Conservation (phyloP, 2,888 invertebrate genomes). For the Cerastis leucographa region DNA sequence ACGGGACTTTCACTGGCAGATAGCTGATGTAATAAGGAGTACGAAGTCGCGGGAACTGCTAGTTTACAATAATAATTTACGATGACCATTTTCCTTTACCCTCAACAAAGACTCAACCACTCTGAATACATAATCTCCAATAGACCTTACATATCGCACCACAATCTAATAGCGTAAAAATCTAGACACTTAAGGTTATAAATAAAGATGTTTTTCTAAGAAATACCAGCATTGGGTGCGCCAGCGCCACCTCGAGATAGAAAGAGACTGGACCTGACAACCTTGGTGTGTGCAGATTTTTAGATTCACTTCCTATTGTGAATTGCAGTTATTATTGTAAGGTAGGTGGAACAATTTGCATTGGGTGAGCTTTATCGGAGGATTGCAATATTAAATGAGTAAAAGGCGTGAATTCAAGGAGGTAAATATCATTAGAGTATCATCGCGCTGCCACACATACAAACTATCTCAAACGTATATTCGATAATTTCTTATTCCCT, state of each 20-base stretch:
- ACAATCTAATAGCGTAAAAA: slow-evolving; percentile 56
- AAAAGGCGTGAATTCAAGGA: no score
- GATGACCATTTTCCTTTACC: not conserved
- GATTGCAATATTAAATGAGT: not conserved
- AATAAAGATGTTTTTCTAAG: slow-evolving; percentile 71
- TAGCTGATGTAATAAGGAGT: no score
- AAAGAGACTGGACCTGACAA: slow-evolving; percentile 59
- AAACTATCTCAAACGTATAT: no score
- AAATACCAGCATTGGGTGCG: slow-evolving; percentile 63
- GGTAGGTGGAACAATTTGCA: slow-evolving; percentile 24
- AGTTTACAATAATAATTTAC: not conserved
- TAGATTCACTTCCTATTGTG: slow-evolving; percentile 62
- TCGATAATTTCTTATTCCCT: no score
- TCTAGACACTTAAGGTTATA: slow-evolving; percentile 44
- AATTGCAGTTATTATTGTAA: slow-evolving; percentile 45
- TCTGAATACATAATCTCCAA: slow-evolving; percentile 18
- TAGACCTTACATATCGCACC: slow-evolving; percentile 26
- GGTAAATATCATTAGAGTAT: no score
- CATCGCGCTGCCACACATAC: no score
- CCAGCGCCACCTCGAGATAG: slow-evolving; percentile 26
- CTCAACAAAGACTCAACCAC: slow-evolving; percentile 9
- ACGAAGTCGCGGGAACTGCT: no score
- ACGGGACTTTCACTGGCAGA: no score
- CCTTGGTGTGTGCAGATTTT: slow-evolving; percentile 62
- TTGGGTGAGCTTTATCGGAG: not conserved